Evolutionary conservation across 2,888 invertebrate species (phyloP).

Genomic region (Alloscopus bannaensis): DNA sequence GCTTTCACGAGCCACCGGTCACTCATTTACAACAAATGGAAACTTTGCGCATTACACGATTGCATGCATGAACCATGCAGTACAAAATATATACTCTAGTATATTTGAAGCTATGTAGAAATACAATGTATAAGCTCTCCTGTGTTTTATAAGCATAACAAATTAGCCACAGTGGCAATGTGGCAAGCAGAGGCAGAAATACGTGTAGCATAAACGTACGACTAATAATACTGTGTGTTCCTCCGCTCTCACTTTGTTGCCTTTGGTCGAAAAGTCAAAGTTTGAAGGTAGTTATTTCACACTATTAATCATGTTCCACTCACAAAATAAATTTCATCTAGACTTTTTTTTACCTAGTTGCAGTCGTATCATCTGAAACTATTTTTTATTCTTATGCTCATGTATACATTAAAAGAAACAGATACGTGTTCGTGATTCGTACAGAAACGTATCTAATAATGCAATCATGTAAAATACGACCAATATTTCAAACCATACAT

Average conservation of each 20-base stretch:
- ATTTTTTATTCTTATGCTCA: constrained; percentile 5
- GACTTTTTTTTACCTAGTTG: no score
- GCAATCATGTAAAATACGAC: no score
- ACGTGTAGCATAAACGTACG: no score
- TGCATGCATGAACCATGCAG: constrained; percentile 12
- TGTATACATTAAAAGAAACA: background rate
- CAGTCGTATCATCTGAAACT: no score
- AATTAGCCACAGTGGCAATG: constrained; percentile 52
- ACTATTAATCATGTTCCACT: constrained; percentile 70
- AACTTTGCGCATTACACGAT: constrained; percentile 23
- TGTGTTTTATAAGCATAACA: constrained; percentile 44
- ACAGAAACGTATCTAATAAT: no score
- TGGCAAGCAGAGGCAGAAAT: constrained; percentile 18
- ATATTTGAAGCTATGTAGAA: no score
- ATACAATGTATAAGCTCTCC: background rate
- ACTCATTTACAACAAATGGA: constrained; percentile 35
- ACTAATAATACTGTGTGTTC: no score
- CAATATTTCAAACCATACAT: no score
- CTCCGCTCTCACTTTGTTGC: constrained; percentile 10
- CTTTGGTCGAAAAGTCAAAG: constrained; percentile 27
- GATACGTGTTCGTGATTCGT: no score
- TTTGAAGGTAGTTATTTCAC: constrained; percentile 70
- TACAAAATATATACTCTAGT: no score
- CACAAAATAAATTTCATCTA: constrained; percentile 45
- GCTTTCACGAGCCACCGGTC: constrained; percentile 44